Evolutionary conservation across 2,797 vertebrate species (phyloP).

Genomic region (Spinus olivaceus): DNA sequence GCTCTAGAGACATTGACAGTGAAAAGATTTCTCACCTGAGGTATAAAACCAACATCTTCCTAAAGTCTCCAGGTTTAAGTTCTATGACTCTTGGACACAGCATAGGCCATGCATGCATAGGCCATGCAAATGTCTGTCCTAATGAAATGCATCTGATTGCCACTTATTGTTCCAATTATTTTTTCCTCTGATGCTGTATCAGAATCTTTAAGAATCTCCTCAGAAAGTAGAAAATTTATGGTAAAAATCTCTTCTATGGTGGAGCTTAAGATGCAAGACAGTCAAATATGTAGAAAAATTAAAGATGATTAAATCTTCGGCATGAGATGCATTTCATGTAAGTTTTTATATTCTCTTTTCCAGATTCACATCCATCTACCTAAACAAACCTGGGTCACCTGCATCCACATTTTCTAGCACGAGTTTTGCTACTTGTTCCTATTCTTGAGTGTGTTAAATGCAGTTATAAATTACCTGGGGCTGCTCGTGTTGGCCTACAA

Average conservation of each 20-base stretch:
- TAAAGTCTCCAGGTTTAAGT: not conserved
- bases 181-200: not conserved
- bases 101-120: rapidly evolving
- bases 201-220: not conserved
- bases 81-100: not conserved
- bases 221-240: not conserved
- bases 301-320: not conserved
- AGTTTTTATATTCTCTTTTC: not conserved
- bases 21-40: not conserved
- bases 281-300: not conserved
- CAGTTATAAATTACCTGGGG: not conserved
- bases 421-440: not conserved
- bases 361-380: not conserved
- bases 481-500: not conserved
- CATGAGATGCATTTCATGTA: not conserved
- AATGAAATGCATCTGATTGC: not conserved
- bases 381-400: not conserved
- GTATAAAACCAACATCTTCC: not conserved
- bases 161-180: not conserved
- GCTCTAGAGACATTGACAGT: not conserved
- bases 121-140: not conserved
- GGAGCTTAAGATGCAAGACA: not conserved
- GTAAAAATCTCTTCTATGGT: not conserved
- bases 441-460: not conserved
- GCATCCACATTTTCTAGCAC: not conserved